Evolutionary conservation across 2,888 invertebrate species (phyloP).

Genomic region (Deroplatys truncata): DNA sequence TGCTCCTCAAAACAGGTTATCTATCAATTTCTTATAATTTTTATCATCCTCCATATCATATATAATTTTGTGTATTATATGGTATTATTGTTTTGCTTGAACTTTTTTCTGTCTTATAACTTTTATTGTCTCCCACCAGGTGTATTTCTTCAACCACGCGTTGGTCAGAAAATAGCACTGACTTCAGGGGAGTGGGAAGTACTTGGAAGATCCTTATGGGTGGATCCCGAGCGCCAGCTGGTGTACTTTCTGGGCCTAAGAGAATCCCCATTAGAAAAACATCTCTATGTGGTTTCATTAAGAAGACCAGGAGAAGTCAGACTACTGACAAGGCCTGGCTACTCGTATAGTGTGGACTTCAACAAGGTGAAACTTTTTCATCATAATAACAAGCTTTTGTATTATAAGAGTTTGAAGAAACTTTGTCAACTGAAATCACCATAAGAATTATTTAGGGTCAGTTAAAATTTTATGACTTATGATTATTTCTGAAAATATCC

Average conservation of each 20-base stretch:
- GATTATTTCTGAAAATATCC: too few species aligned
- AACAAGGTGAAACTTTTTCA: conserved; percentile 56
- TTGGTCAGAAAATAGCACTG: conserved; percentile 55
- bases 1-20: too few species aligned
- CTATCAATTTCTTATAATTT: too few species aligned
- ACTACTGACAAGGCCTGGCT: conserved; percentile 76
- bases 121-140: neutral
- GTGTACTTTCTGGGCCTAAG: conserved; percentile 89
- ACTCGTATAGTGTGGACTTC: conserved; percentile 79
- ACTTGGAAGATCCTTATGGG: conserved; percentile 79
- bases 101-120: neutral
- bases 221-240: conserved; percentile 70
- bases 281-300: conserved; percentile 80
- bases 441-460: too few species aligned
- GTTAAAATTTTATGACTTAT: too few species aligned
- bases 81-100: too few species aligned
- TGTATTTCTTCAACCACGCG: conserved; percentile 29
- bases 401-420: too few species aligned
- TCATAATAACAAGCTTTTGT: conserved; percentile 17
- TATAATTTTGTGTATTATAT: too few species aligned
- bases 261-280: conserved; percentile 89
- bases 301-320: conserved; percentile 66
- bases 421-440: too few species aligned
- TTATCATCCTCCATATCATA: too few species aligned
- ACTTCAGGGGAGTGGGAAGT: conserved; percentile 95